These are phyloP conservation scores for Enteromius unitaeniatus DNA, from an alignment of 2,797 vertebrate species.

Conservation along the genomic window DNA sequence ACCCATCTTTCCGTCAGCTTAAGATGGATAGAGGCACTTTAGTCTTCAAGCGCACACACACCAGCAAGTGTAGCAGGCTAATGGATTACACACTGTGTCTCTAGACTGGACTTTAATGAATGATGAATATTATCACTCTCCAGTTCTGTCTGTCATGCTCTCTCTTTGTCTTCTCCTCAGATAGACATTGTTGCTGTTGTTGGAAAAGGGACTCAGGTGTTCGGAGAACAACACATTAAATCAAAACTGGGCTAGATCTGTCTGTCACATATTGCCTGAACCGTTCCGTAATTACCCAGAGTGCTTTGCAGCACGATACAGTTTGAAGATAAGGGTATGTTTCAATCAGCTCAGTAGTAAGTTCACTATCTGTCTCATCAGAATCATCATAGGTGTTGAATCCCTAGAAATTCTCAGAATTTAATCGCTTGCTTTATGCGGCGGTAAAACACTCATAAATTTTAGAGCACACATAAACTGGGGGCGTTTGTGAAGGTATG, in stretches of 20 bases:
- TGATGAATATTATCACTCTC: constrained; percentile 23
- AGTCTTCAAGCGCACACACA: constrained; percentile 12
- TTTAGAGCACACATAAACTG: background rate
- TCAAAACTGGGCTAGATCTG: constrained; percentile 12
- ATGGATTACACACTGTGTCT: constrained; percentile 25
- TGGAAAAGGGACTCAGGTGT: background rate
- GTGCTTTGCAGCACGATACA: background rate
- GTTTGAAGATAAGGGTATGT: background rate
- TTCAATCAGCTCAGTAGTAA: background rate
- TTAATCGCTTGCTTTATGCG: constrained; percentile 32
- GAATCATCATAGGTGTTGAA: background rate
- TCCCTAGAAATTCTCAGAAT: background rate
- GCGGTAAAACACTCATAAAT: constrained; percentile 6
- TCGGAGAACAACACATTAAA: background rate
- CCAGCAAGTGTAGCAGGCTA: constrained; percentile 10
- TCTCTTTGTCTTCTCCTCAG: background rate
- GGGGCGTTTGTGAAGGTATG: background rate
- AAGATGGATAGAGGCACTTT: constrained; percentile 43
- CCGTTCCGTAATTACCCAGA: background rate
- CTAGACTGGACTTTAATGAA: constrained; percentile 40
- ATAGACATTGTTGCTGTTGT: background rate
- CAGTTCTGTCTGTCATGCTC: background rate
- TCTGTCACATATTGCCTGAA: background rate
- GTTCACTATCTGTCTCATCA: no score
- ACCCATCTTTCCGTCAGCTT: constrained; percentile 29